Base-by-base conservation (phyloP, 2,113 vertebrate genomes). In the Hemibagrus wyckioides region DNA sequence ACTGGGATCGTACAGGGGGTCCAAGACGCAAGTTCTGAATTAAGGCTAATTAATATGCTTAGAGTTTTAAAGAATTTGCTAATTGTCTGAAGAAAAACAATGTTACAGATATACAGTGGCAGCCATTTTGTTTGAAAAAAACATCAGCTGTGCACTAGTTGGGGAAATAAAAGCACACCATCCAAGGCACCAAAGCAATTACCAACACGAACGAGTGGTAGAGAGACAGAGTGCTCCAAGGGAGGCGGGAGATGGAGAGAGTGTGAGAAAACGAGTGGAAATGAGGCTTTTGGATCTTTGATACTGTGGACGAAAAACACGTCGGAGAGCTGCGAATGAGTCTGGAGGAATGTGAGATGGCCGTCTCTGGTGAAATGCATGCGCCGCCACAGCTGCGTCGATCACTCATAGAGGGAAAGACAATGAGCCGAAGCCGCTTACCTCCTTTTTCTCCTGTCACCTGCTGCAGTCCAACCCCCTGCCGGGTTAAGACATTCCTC, bases 171-270 rank as follows among this genome's bases (percentile, higher is more conserved):
- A 85, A 83, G 39, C 81, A 30, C n/a, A 13, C 57, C 65, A 61
- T 65, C 28, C 63, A 41, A 21, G 6, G 33, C 50, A 84, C 19
- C 33, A 15, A 79, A 30, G 80, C 79, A 83, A 87, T 89, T 85
- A 88, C 71, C 57, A 88, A 67, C 67, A 41, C 6, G 25, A 76
- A 80, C 33, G 15, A 84, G 69, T 44, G 39, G 39, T 5, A 80
- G 48, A 83, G 52, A 23, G 59, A 84, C 73, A 63, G 86, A 90
- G 84, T 79, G 88, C 90, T 88, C 82, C 61, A 86, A 87, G 89
- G 91, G 84, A 88, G 86, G 89, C 71, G 84, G 36, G 88, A 84
- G 30, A 93, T 88, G 73, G 88, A 88, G 86, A 77, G 89, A 88
- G 82, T 71, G 76, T 87, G 87, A 86, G 50, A 80, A 88, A 63